Conservation (phyloP, 1,140 invertebrate genomes). For the Penaeus vannamei region DNA sequence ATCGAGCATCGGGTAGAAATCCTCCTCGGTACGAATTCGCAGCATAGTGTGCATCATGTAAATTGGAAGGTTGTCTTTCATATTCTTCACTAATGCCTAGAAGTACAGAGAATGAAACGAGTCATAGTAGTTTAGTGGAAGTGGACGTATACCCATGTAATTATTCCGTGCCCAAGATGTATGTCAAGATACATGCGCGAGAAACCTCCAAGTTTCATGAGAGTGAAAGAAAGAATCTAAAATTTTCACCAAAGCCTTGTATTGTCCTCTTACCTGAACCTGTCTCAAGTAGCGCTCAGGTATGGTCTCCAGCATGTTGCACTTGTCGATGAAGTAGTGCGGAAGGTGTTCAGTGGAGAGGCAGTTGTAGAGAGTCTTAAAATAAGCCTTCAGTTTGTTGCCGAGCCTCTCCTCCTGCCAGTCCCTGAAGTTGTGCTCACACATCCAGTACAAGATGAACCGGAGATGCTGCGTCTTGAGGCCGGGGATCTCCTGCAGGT, state of each 20-base stretch:
- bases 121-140: neutral
- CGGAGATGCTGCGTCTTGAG: constrained; percentile 80
- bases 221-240: neutral
- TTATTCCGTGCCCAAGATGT: too few species aligned
- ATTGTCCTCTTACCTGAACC: constrained; percentile 52
- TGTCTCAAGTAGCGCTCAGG: constrained; percentile 76
- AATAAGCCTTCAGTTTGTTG: constrained; percentile 77
- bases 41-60: constrained; percentile 65
- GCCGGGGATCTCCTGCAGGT: constrained; percentile 71
- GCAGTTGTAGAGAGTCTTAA: constrained; percentile 73
- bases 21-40: constrained; percentile 73
- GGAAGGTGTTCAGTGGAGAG: constrained; percentile 76
- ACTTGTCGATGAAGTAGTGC: constrained; percentile 82
- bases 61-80: constrained; percentile 60
- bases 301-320: constrained; percentile 82
- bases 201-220: too few species aligned
- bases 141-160: too few species aligned
- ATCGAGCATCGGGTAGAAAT: constrained; percentile 80
- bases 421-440: constrained; percentile 78
- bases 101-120: neutral
- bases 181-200: too few species aligned
- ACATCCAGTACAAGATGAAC: constrained; percentile 84
- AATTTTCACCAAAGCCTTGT: neutral
- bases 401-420: constrained; percentile 82
- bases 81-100: constrained; percentile 54